A percentile compares a stretch with the other conserved stretches of the same genome.
These are phyloP conservation scores for Anthoscopus minutus DNA, from an alignment of 2,113 vertebrate genomes.

Conservation along the genomic window DNA sequence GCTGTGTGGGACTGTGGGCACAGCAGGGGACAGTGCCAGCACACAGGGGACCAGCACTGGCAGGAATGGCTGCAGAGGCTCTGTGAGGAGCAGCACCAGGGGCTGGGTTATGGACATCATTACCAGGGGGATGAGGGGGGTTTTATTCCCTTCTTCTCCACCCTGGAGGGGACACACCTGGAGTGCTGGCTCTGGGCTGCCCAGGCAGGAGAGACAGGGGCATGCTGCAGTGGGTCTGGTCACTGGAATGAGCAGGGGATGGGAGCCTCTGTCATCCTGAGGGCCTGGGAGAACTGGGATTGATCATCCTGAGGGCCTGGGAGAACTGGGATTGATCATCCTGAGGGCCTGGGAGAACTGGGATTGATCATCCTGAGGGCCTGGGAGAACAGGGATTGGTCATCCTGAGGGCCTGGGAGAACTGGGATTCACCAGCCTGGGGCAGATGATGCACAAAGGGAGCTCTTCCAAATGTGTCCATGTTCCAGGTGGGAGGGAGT, in stretches of 20 bases:
- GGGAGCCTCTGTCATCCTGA: neutral
- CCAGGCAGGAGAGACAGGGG: neutral
- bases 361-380: no score
- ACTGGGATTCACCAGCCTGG: neutral
- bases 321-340: no score
- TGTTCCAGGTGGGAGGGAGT: neutral
- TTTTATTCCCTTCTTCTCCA: neutral
- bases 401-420: no score
- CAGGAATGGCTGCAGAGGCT: neutral
- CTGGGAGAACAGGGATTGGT: no score
- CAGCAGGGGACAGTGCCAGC: neutral
- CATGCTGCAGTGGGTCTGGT: neutral
- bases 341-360: no score
- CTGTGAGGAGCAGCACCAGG: neutral
- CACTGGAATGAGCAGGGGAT: neutral
- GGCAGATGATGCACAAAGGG: neutral
- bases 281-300: neutral
- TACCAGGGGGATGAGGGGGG: neutral
- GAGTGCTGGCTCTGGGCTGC: neutral
- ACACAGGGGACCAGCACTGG: neutral
- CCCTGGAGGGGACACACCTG: neutral
- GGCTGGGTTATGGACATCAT: neutral
- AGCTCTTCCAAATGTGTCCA: neutral
- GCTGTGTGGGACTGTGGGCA: neutral
- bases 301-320: accelerated